Evolutionary conservation across 2,888 invertebrate genomes (phyloP), one percentile per base, ranked within the genome.

Genomic region (Theretra japonica): DNA sequence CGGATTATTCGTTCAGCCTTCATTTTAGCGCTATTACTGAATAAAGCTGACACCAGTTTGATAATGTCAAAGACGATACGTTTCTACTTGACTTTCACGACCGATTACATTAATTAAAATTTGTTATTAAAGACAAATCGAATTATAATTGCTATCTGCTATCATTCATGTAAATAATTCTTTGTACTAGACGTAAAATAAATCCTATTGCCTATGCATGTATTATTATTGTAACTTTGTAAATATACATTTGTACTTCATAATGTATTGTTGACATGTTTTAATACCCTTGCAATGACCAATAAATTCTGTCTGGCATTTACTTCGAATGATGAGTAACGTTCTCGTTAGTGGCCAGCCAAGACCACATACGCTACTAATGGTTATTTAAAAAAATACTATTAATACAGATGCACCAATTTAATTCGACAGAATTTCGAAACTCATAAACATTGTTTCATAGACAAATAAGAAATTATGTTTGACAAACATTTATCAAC

Each of bases 81-180:
- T 15, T 65, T 23, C 6, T 48, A 1, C 41, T 15, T 7, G 15
- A 19, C 33, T 62, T 11, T 21, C 15, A 8, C 11, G 21, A 41
- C 19, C 8, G 21, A n/a, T 33, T n/a, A 21, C 41, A 41, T 33
- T 41, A 21, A 33, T 2, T n/a, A n/a, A 62, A 21, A n/a, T 62
- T 41, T n/a, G 11, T 1, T 17, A 23, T 15, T 25, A 6, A 53
- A n/a, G n/a, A 5, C 4, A n/a, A n/a, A 23, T 65, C 6, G 23
- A 48, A 48, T 17, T 23, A 21, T 17, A 21, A 8, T 60, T 60
- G 30, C 30, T 19, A 41, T 23, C 48, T 48, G 48, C 17, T 65
- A 48, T 65, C 41, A 65, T 65, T 48, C 48, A 65, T 48, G 41
- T 41, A 48, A 65, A 65, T 23, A 65, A 23, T 17, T 41, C 17